Conservation (phyloP, 2,888 invertebrate genomes). For the Lapara coniferarum region DNA sequence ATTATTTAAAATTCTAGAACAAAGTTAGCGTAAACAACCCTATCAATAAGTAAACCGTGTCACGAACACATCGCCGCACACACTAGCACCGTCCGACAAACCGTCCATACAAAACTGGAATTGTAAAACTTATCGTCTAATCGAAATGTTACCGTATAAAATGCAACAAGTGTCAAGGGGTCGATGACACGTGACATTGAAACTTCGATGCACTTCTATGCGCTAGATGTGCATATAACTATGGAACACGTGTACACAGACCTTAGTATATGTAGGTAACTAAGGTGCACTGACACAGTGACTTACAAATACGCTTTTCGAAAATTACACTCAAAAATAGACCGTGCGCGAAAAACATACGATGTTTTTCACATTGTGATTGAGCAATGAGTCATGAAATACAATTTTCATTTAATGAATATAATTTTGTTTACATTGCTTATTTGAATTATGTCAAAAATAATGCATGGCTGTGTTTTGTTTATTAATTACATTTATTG, state of each 20-base stretch:
- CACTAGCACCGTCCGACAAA: background rate
- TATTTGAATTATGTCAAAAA: background rate
- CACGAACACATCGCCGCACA: background rate
- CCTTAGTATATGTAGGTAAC: background rate
- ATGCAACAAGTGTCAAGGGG: conserved; percentile 50
- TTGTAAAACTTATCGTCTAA: conserved; percentile 26
- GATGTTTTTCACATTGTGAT: background rate
- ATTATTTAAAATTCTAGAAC: background rate
- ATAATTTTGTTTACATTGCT: background rate
- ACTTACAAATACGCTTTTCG: conserved; percentile 18
- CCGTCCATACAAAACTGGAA: background rate
- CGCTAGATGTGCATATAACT: conserved; percentile 24
- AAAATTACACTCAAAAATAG: background rate
- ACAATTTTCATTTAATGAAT: background rate
- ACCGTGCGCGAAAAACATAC: no score
- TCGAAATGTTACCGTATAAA: conserved; percentile 45
- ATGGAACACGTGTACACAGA: conserved; percentile 15
- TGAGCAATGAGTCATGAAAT: background rate
- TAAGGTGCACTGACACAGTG: conserved; percentile 17
- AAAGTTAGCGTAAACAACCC: background rate
- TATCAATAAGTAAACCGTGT: background rate
- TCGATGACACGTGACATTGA: conserved; percentile 57
- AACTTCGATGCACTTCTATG: conserved; percentile 39
- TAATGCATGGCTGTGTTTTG: background rate
- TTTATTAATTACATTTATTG: background rate